Evolutionary conservation across 2,113 vertebrate species (phyloP).

Genomic region (Stigmatopora argus): DNA sequence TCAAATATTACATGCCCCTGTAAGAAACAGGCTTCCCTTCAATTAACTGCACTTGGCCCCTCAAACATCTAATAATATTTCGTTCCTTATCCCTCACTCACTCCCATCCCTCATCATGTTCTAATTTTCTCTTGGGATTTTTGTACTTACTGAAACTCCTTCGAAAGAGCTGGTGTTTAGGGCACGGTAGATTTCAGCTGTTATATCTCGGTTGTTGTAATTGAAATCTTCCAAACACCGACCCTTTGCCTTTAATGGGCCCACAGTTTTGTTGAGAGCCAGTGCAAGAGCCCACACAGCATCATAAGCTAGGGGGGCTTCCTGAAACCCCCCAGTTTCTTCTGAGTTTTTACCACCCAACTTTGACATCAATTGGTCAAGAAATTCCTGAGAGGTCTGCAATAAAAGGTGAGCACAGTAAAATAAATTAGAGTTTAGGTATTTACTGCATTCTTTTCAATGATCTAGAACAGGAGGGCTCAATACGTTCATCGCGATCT

Average conservation of each 20-base stretch:
- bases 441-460: not conserved
- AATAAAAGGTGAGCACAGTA: not conserved
- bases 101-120: not conserved
- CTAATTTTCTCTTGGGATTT: not conserved
- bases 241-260: conserved; percentile 73
- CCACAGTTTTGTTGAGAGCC: conserved; percentile 86
- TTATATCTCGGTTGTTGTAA: conserved; percentile 87
- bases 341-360: conserved; percentile 81
- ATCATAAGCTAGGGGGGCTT: conserved; percentile 85
- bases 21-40: not conserved
- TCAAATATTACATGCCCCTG: conserved; percentile 93
- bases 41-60: not conserved
- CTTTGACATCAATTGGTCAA: conserved; percentile 80
- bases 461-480: not conserved
- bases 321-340: conserved; percentile 87
- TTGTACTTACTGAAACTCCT: conserved; percentile 82
- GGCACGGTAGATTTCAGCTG: conserved; percentile 83
- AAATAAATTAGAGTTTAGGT: not conserved
- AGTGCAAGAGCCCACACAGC: conserved; percentile 88
- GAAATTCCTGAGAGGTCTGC: conserved; percentile 88
- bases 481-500: not conserved
- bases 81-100: not conserved
- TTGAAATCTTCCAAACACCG: conserved; percentile 85
- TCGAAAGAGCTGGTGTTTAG: conserved; percentile 91
- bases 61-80: not conserved